phyloP scores from a whole-genome alignment of 2,797 vertebrate species.

The Nannoperca obscura region DNA sequence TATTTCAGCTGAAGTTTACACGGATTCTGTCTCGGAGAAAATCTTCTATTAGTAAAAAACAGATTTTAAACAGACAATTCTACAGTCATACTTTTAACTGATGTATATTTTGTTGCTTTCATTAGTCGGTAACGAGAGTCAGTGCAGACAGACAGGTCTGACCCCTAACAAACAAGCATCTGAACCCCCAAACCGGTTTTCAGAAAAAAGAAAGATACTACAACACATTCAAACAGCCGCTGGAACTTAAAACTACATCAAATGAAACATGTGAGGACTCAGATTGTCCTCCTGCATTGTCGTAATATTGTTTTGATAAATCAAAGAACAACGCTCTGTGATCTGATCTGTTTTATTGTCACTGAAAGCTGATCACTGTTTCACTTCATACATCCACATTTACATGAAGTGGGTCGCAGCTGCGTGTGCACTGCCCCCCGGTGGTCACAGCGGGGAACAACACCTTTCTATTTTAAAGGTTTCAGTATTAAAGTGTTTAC shows the following conservation, averaged over 20 bases:
- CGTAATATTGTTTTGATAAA: not conserved
- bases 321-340: not conserved
- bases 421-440: not conserved
- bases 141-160: too few species aligned
- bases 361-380: constrained; percentile 38
- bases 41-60: too few species aligned
- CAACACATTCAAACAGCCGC: too few species aligned
- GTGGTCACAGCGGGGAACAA: not conserved
- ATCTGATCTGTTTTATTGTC: constrained; percentile 48
- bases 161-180: too few species aligned
- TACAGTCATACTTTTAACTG: too few species aligned
- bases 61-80: too few species aligned
- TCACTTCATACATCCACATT: constrained; percentile 41
- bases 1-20: not conserved
- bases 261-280: not conserved
- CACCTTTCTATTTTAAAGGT: not conserved
- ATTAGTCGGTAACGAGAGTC: too few species aligned
- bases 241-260: too few species aligned
- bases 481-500: not conserved
- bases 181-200: too few species aligned
- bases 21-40: too few species aligned
- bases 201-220: too few species aligned
- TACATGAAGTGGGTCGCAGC: not conserved
- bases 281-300: not conserved
- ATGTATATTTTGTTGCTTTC: too few species aligned